Evolutionary conservation across 2,888 invertebrate species (phyloP).

Genomic region (Invenusta paracnida): DNA sequence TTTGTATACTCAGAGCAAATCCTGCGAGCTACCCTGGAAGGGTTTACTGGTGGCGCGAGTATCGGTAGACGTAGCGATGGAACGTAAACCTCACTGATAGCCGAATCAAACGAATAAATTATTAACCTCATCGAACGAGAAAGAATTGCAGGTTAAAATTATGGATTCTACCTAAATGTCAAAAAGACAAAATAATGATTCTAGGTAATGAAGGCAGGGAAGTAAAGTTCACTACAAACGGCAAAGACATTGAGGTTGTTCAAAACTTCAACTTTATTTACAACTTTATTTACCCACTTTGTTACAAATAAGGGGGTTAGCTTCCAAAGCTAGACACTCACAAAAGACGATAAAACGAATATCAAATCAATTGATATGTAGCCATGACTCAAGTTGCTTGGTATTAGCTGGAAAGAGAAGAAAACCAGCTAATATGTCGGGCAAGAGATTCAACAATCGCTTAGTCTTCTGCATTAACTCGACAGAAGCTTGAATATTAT

Average conservation of each 20-base stretch:
- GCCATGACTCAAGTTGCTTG: no score
- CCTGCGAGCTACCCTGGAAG: background rate
- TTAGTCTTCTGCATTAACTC: no score
- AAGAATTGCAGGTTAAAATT: background rate
- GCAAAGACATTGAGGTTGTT: background rate
- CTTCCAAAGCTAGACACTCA: no score
- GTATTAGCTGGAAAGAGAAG: no score
- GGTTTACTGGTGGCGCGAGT: background rate
- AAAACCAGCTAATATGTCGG: no score
- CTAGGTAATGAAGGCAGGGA: background rate
- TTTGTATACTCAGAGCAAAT: background rate
- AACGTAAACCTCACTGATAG: background rate
- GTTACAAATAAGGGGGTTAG: no score
- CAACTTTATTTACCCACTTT: no score
- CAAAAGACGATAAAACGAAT: no score
- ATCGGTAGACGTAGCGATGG: background rate
- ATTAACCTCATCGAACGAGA: background rate
- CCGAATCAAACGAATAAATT: background rate
- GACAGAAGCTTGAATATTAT: no score
- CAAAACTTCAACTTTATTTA: background rate
- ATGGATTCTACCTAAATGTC: background rate
- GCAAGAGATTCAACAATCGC: no score
- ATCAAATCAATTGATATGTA: no score
- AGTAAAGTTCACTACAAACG: background rate
- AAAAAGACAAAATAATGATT: background rate